Conservation (phyloP, 1,140 invertebrate genomes). For the Aporrectodea caliginosa region DNA sequence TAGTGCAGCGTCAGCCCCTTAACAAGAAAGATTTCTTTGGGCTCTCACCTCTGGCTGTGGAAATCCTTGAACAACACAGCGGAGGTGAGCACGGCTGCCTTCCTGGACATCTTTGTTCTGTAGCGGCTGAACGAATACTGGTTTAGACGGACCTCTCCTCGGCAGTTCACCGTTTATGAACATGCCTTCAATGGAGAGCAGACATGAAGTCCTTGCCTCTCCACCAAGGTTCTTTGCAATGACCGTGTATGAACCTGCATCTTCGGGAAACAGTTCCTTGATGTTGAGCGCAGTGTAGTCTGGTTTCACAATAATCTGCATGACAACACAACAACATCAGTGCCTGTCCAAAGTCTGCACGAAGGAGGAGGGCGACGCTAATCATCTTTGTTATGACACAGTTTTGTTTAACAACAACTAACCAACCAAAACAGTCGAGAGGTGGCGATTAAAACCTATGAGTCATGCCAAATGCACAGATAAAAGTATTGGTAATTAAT, state of each 20-base stretch:
- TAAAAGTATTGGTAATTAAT: too few species aligned
- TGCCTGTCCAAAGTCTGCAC: too few species aligned
- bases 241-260: constrained; percentile 92
- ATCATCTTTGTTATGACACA: too few species aligned
- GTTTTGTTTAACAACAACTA: too few species aligned
- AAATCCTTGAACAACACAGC: constrained; percentile 57
- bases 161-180: constrained; percentile 31
- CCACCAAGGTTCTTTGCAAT: constrained; percentile 92
- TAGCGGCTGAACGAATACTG: constrained; percentile 68
- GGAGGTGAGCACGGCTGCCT: constrained; percentile 50
- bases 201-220: constrained; percentile 51
- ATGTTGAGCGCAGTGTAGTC: constrained; percentile 70
- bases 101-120: constrained; percentile 65
- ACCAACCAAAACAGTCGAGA: too few species aligned
- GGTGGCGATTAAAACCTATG: too few species aligned
- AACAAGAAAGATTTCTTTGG: too few species aligned
- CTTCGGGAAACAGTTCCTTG: constrained; percentile 92
- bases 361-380: too few species aligned
- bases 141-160: constrained; percentile 63
- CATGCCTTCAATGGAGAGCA: constrained; percentile 47
- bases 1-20: too few species aligned
- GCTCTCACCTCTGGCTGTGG: constrained; percentile 57
- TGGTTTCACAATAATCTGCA: constrained; percentile 47
- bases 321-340: too few species aligned
- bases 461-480: too few species aligned